Percentiles rank a stretch among this genome's conserved stretches.
These are phyloP conservation scores for Chaitophorus viminalis DNA, from an alignment of 2,888 invertebrate genomes.

Conservation along the genomic window DNA sequence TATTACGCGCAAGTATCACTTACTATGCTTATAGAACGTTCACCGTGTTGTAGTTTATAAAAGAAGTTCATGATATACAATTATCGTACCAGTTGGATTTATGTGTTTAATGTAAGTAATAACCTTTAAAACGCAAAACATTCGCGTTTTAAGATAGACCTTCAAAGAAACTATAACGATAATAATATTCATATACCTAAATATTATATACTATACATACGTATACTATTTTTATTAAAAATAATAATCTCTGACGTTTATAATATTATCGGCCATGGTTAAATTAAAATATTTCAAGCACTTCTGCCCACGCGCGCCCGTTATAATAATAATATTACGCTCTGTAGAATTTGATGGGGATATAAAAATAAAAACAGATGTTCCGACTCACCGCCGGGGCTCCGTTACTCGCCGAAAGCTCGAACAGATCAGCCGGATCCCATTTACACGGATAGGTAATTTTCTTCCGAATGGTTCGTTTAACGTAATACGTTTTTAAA, in stretches of 20 bases:
- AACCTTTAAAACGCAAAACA: too few species aligned
- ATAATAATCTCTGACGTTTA: conserved; percentile 5
- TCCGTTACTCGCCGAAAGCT: background rate
- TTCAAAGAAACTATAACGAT: background rate
- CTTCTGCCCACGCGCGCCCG: background rate
- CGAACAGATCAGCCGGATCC: conserved; percentile 13
- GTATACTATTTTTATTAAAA: background rate
- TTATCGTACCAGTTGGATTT: too few species aligned
- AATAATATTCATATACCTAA: background rate
- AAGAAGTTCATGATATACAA: too few species aligned
- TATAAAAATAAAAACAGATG: conserved; percentile 47
- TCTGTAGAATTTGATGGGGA: background rate
- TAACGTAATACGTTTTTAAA: conserved; percentile 33
- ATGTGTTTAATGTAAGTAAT: too few species aligned
- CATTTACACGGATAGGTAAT: conserved; percentile 43
- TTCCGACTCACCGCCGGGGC: background rate
- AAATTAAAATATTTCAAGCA: conserved; percentile 4
- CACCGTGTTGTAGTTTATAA: too few species aligned
- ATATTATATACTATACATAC: too few species aligned
- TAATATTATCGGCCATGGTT: background rate
- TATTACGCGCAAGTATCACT: too few species aligned
- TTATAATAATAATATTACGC: background rate
- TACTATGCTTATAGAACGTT: too few species aligned
- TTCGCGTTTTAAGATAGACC: background rate
- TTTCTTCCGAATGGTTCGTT: conserved; percentile 23